Conservation (phyloP, 2,888 invertebrate species). For the Chironomus tentans region DNA sequence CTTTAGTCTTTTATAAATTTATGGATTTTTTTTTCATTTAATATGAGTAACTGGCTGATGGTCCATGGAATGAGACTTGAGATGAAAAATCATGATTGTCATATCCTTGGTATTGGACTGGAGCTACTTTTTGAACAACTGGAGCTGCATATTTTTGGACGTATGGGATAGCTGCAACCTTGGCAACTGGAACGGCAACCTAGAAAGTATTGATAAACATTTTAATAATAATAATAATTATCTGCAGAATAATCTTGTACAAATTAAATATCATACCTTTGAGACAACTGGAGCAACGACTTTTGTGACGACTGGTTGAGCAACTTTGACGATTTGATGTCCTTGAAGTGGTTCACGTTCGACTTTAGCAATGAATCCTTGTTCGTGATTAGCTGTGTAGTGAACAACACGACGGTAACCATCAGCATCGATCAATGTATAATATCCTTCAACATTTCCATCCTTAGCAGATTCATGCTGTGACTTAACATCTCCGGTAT, state of each 20-base stretch:
- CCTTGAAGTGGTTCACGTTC: background rate
- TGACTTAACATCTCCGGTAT: background rate
- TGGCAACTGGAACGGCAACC: background rate
- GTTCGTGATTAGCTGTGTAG: background rate
- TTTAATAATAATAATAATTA: too few species aligned
- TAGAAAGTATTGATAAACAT: background rate
- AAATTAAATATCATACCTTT: background rate
- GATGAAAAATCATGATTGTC: slow-evolving; percentile 17
- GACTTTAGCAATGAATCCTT: background rate
- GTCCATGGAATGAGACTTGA: slow-evolving; percentile 17
- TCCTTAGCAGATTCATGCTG: background rate
- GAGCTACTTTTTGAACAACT: background rate
- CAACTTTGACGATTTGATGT: background rate
- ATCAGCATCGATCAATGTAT: slow-evolving; percentile 14
- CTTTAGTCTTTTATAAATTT: background rate
- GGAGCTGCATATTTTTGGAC: slow-evolving; percentile 2
- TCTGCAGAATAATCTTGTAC: background rate
- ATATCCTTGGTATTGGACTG: background rate
- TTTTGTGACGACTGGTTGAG: background rate
- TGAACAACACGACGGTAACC: slow-evolving; percentile 13
- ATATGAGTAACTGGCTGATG: slow-evolving; percentile 5
- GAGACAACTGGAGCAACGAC: background rate
- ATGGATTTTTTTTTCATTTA: background rate
- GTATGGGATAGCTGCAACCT: background rate
- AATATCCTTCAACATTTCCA: background rate